Percentiles rank a stretch among this genome's conserved stretches.
These are phyloP conservation scores for Tenebrio molitor DNA, from an alignment of 1,140 invertebrate species.

Conservation along the genomic window DNA sequence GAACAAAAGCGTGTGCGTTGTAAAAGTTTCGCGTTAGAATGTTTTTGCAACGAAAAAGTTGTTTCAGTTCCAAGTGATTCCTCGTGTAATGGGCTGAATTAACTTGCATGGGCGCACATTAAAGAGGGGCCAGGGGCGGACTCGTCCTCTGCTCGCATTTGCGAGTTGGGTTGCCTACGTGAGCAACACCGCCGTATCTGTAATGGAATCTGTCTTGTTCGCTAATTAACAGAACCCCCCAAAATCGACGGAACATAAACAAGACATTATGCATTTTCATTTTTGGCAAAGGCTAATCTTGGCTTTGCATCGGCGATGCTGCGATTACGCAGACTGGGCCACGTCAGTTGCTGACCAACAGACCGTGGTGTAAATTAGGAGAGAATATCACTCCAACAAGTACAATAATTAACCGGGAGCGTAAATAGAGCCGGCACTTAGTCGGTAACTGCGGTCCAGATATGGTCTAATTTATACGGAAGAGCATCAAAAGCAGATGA, in stretches of 20 bases:
- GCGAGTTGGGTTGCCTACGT: no score
- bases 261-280: no score
- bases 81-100: neutral
- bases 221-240: no score
- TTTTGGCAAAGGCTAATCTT: no score
- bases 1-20: neutral
- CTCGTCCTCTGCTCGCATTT: no score
- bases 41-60: neutral
- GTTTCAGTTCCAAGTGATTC: neutral
- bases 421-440: conserved; percentile 32
- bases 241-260: no score
- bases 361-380: conserved; percentile 30
- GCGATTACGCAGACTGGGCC: neutral
- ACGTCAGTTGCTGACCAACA: conserved; percentile 10
- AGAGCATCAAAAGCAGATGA: conserved; percentile 37
- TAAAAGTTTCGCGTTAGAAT: neutral
- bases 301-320: neutral
- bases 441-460: conserved; percentile 36
- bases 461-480: conserved; percentile 40
- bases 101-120: neutral
- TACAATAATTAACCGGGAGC: conserved; percentile 27
- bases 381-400: conserved; percentile 18
- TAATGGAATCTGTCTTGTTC: no score
- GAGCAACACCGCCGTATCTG: no score
- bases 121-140: no score